Conservation (phyloP, 1,140 invertebrate genomes). For the Musca domestica region DNA sequence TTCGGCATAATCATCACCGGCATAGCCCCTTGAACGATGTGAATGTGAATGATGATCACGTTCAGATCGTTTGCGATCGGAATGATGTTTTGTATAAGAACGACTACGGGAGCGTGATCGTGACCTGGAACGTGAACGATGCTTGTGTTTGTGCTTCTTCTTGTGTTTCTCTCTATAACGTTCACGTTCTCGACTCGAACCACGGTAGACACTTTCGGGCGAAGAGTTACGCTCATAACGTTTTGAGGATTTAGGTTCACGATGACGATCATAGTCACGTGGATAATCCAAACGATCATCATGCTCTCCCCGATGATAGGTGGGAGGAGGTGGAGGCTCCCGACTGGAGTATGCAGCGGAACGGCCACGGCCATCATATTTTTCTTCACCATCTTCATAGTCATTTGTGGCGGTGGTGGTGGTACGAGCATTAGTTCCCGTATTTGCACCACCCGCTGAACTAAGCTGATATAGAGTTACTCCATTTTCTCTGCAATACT, state of each 20-base stretch:
- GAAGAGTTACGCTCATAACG: constrained; percentile 9
- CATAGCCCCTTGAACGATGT: neutral
- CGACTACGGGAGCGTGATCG: neutral
- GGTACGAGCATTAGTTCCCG: constrained; percentile 24
- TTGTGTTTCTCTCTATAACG: constrained; percentile 47
- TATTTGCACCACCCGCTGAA: constrained; percentile 11
- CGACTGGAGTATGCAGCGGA: neutral
- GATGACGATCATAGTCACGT: constrained; percentile 2
- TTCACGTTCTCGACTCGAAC: constrained; percentile 24
- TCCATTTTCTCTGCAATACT: constrained; percentile 51
- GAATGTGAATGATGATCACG: constrained; percentile 10
- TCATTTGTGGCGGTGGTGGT: constrained; percentile 13
- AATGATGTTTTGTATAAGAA: neutral
- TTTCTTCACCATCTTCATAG: constrained; percentile 5
- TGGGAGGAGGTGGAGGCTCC: constrained; percentile 12
- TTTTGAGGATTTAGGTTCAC: neutral
- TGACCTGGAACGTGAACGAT: constrained; percentile 37
- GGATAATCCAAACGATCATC: constrained; percentile 43
- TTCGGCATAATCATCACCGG: constrained; percentile 16
- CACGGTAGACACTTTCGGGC: constrained; percentile 17
- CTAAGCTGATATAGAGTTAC: constrained; percentile 41
- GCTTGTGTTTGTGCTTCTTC: constrained; percentile 48
- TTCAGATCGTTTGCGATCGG: neutral
- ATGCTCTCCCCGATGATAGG: constrained; percentile 45
- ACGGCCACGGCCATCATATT: constrained; percentile 21